Conservation (phyloP, 2,888 invertebrate genomes). For the Drosophila dives region DNA sequence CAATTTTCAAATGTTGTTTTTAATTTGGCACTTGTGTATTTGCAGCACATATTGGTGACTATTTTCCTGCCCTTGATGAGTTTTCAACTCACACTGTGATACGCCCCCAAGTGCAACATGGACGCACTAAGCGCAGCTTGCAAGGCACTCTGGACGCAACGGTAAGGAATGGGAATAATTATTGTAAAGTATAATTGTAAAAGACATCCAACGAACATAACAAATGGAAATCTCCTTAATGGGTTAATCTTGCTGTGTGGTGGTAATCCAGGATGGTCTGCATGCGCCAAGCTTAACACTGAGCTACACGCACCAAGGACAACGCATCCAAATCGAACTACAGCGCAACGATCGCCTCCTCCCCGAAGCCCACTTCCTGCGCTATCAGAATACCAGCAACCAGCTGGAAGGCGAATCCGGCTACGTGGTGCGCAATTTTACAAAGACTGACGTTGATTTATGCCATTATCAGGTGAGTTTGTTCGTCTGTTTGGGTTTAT, state of each 20-base stretch:
- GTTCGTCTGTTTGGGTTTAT: constrained; percentile 2
- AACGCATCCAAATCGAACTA: constrained; percentile 77
- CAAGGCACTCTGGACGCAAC: constrained; percentile 89
- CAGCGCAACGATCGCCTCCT: constrained; percentile 83
- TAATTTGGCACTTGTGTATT: constrained; percentile 16
- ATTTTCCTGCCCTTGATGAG: constrained; percentile 82
- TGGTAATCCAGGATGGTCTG: constrained; percentile 20
- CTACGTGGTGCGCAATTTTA: constrained; percentile 83
- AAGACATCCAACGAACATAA: neutral
- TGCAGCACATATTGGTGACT: constrained; percentile 72
- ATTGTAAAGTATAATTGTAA: neutral
- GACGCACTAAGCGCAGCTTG: constrained; percentile 90
- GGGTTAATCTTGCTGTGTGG: neutral
- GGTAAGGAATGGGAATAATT: constrained; percentile 85
- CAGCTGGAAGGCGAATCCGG: constrained; percentile 35
- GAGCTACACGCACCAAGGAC: constrained; percentile 61
- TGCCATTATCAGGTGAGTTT: constrained; percentile 84
- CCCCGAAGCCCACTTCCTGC: constrained; percentile 84
- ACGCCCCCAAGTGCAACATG: constrained; percentile 90
- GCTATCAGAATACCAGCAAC: constrained; percentile 81
- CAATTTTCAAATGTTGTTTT: neutral
- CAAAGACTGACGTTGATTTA: constrained; percentile 85
- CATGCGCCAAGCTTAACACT: constrained; percentile 48
- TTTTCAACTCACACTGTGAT: constrained; percentile 86
- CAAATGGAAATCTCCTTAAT: neutral